Percentiles rank a stretch among this genome's conserved stretches.
Conservation (phyloP, 2,113 vertebrate genomes). For the Phodopus roborovskii region DNA sequence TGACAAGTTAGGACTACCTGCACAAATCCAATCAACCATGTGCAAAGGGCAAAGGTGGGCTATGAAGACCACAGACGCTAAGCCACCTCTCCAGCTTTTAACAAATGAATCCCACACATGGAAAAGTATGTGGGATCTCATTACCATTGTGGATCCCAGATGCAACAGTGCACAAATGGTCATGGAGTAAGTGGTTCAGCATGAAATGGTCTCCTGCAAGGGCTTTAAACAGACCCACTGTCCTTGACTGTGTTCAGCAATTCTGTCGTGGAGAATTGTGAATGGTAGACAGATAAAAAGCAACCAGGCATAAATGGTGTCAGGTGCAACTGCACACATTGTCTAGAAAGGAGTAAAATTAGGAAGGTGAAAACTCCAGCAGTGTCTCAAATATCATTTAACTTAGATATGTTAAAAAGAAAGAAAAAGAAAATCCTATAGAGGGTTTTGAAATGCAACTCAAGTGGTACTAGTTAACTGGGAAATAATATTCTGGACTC, state of each 20-base stretch:
- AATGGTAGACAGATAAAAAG: neutral
- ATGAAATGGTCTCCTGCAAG: neutral
- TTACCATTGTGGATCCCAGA: neutral
- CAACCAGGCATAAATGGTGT: slow-evolving; percentile 7
- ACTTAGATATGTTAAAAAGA: slow-evolving; percentile 5
- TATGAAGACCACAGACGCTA: neutral
- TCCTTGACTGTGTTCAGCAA: neutral
- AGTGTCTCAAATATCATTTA: neutral
- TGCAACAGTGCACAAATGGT: neutral
- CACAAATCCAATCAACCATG: neutral
- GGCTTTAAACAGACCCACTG: neutral
- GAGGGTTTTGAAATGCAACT: slow-evolving; percentile 12
- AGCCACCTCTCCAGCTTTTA: neutral
- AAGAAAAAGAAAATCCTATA: neutral
- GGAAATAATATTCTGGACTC: neutral
- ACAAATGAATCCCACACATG: neutral
- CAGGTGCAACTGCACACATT: slow-evolving; percentile 18
- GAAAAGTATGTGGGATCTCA: neutral
- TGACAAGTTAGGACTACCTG: neutral
- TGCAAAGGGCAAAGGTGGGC: neutral
- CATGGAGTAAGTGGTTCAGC: neutral
- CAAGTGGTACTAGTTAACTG: neutral
- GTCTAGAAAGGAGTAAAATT: slow-evolving; percentile 45
- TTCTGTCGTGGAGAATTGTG: neutral
- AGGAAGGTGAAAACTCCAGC: neutral